A percentile compares a stretch with the other conserved stretches of the same genome.
Evolutionary conservation across 2,797 vertebrate genomes (phyloP).

Genomic region (Danio kyathit): DNA sequence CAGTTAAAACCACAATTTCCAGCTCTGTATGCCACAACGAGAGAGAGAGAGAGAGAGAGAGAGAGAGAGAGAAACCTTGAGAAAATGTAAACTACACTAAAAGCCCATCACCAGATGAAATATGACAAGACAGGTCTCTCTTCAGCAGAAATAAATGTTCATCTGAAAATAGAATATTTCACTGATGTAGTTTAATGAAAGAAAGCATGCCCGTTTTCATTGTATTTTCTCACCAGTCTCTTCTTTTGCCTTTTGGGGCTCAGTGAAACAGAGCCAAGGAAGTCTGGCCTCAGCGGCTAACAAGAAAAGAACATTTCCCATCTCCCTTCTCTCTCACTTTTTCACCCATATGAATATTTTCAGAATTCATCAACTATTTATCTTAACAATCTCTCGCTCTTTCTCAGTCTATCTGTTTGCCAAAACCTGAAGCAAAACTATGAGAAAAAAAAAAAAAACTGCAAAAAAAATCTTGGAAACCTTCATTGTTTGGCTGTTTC

Average conservation of each 20-base stretch:
- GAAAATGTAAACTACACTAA: conserved; percentile 21
- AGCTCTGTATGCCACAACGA: not conserved
- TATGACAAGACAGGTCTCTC: conserved; percentile 1
- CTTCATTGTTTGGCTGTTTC: conserved; percentile 32
- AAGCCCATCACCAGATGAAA: conserved; percentile 15
- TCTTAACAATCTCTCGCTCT: conserved; percentile 49
- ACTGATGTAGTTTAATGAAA: conserved; percentile 3
- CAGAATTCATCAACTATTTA: conserved; percentile 61
- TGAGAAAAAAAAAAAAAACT: not conserved
- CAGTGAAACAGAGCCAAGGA: conserved; percentile 42
- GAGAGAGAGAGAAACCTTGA: not conserved
- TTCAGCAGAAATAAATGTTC: conserved; percentile 26
- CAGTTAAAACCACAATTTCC: conserved; percentile 7
- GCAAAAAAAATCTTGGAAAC: conserved; percentile 18
- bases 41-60: no score
- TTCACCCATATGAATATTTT: conserved; percentile 53
- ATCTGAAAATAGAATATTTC: conserved; percentile 13
- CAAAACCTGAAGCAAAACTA: conserved; percentile 4
- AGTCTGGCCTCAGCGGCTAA: conserved; percentile 45
- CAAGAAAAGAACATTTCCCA: conserved; percentile 35
- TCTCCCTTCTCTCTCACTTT: conserved; percentile 26
- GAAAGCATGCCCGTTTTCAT: not conserved
- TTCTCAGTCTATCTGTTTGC: conserved; percentile 35
- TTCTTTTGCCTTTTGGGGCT: conserved; percentile 40
- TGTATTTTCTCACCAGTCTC: conserved; percentile 4